phyloP scores from a whole-genome alignment of 2,113 vertebrate genomes.

The Tychaedon coryphoeus region DNA sequence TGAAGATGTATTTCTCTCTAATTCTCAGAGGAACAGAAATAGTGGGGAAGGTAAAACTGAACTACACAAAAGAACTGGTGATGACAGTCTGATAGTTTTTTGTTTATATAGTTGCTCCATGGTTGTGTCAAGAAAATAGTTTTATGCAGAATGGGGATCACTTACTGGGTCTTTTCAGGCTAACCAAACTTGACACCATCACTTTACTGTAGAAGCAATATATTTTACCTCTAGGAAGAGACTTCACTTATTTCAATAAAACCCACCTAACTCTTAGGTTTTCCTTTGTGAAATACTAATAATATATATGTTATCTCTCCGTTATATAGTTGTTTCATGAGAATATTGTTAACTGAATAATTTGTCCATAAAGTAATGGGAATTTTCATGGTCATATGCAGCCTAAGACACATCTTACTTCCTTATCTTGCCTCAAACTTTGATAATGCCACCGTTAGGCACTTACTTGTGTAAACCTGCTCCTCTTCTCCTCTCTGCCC shows the following conservation, averaged over 20 bases:
- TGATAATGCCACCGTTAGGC: neutral
- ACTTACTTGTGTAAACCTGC: neutral
- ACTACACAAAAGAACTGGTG: neutral
- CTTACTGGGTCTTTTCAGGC: neutral
- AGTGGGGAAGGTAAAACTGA: neutral
- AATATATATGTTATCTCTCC: neutral
- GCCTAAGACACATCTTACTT: neutral
- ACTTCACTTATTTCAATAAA: neutral
- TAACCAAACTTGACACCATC: neutral
- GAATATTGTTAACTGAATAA: neutral
- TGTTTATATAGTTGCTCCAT: neutral
- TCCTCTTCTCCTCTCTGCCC: neutral
- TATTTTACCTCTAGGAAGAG: neutral
- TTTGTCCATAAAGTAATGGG: neutral
- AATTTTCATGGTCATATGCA: neutral
- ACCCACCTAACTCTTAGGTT: neutral
- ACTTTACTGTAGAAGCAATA: neutral
- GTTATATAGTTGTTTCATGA: neutral
- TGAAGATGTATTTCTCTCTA: neutral
- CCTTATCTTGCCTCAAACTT: neutral
- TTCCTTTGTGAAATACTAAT: neutral
- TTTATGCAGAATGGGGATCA: neutral
- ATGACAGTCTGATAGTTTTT: neutral
- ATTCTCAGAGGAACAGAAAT: neutral
- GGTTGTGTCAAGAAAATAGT: neutral